Evolutionary conservation across 2,797 vertebrate species (phyloP), one percentile per base, ranked within the genome.

Genomic region (Synanceia verrucosa): DNA sequence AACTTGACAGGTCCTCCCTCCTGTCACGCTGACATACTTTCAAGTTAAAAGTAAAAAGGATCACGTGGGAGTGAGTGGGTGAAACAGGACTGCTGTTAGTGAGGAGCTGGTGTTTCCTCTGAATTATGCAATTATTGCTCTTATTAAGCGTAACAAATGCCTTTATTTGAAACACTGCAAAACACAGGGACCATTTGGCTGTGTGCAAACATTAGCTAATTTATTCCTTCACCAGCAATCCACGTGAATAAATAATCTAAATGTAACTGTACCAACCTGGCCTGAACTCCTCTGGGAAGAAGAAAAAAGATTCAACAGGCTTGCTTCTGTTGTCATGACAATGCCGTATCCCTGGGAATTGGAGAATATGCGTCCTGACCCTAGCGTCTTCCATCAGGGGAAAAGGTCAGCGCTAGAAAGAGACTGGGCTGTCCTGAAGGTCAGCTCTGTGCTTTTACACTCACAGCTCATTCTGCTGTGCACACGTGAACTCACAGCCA

Each of bases 271-370:
- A 60, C 66, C 53, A 9, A 19, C 29, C 70, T 24, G 16, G 18
- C 46, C 23, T 13, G 11, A 61, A 26, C 37, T 46, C 61, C 33
- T 55, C 57, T 47, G 68, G 65, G 56, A 56, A 69, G 19, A 74
- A 64, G 58, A 60, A 6, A 23, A 18, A 47, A 19, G 53, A 58
- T 1, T 26, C 2, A 76, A 57, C 65, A 37, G 31, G 24, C 13
- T 37, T 70, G 41, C 59, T 69, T 53, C 52, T 52, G 87, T 88
- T 87, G 85, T 85, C 84, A 88, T 86, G 86, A 64, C 52, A 43
- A 86, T 83, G 39, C 36, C 47, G 58, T 53, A 79, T 78, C 33
- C 21, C 58, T 51, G 65, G 56, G 36, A 73, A 65, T 31, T 47
- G 58, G 43, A 77, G 57, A 48, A 58, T 69, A 55, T 19, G 33